Conservation (phyloP, 2,113 vertebrate genomes). For the Blennius ocellaris region DNA sequence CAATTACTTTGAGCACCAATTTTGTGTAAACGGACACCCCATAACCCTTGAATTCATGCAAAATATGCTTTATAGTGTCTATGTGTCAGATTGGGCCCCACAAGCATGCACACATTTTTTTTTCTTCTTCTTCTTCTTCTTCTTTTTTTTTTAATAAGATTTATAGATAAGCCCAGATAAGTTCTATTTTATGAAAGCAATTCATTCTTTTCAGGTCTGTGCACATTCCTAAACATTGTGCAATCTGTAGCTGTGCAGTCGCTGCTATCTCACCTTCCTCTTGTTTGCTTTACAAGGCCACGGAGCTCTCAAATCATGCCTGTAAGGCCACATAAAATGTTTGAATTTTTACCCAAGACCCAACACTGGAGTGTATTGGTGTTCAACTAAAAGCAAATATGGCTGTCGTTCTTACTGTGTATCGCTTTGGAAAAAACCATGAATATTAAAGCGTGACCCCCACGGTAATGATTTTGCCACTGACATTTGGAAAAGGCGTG, state of each 20-base stretch:
- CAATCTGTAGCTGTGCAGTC: not conserved
- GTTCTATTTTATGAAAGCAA: not conserved
- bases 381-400: slow-evolving; percentile 21
- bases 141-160: too few relatives aligned
- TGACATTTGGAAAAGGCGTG: not conserved
- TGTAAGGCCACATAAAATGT: slow-evolving; percentile 8
- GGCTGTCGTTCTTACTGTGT: not conserved
- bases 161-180: too few relatives aligned
- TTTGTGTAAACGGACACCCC: too few relatives aligned
- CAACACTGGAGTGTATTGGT: slow-evolving; percentile 40
- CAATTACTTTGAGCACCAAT: too few relatives aligned
- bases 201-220: slow-evolving; percentile 5
- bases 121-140: too few relatives aligned
- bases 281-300: slow-evolving; percentile 26
- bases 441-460: not conserved
- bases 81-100: too few relatives aligned
- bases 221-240: slow-evolving; percentile 31
- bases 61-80: too few relatives aligned
- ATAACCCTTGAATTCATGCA: too few relatives aligned
- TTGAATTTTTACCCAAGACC: slow-evolving; percentile 25
- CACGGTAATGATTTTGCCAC: not conserved
- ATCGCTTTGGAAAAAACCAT: slow-evolving; percentile 11
- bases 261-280: slow-evolving; percentile 2
- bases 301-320: slow-evolving; percentile 21
- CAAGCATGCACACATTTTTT: too few relatives aligned